These are phyloP conservation scores for Elysia chlorotica DNA, from an alignment of 1,140 invertebrate genomes.

Conservation along the genomic window DNA sequence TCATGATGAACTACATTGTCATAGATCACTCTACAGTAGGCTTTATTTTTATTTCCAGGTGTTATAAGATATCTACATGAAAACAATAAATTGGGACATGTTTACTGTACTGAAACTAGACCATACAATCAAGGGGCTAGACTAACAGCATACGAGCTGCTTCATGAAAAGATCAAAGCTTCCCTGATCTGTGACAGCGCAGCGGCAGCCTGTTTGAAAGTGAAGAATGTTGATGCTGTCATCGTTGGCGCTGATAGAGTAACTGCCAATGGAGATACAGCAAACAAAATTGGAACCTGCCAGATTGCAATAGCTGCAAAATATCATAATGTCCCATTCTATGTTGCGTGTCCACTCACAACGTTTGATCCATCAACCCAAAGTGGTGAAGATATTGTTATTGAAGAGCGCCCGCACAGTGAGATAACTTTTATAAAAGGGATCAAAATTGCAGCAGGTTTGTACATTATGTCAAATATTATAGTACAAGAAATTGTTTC, in stretches of 20 bases:
- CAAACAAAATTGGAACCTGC: slow-evolving; percentile 99
- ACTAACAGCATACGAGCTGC: slow-evolving; percentile 93
- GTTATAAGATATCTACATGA: slow-evolving; percentile 83
- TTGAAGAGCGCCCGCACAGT: slow-evolving; percentile 87
- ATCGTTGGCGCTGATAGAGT: slow-evolving; percentile 68
- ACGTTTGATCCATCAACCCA: slow-evolving; percentile 84
- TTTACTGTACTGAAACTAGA: slow-evolving; percentile 95
- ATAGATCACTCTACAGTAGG: no score
- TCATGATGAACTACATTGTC: no score
- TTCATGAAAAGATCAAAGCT: slow-evolving; percentile 90
- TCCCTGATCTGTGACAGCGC: slow-evolving; percentile 95
- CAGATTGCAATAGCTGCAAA: slow-evolving; percentile 90
- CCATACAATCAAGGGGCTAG: slow-evolving; percentile 95
- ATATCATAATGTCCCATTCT: slow-evolving; percentile 92
- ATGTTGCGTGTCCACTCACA: slow-evolving; percentile 90
- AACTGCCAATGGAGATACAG: slow-evolving; percentile 95
- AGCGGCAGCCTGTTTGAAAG: slow-evolving; percentile 88
- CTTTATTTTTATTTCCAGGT: slow-evolving; percentile 67
- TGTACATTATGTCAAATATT: no score
- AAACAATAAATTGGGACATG: slow-evolving; percentile 77
- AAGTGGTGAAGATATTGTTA: slow-evolving; percentile 85
- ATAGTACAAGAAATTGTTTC: no score
- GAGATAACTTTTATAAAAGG: slow-evolving; percentile 91
- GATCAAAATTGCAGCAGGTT: slow-evolving; percentile 80
- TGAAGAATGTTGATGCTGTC: slow-evolving; percentile 65